These are phyloP conservation scores for Melieria omissa DNA, from an alignment of 2,888 invertebrate genomes.

Conservation along the genomic window DNA sequence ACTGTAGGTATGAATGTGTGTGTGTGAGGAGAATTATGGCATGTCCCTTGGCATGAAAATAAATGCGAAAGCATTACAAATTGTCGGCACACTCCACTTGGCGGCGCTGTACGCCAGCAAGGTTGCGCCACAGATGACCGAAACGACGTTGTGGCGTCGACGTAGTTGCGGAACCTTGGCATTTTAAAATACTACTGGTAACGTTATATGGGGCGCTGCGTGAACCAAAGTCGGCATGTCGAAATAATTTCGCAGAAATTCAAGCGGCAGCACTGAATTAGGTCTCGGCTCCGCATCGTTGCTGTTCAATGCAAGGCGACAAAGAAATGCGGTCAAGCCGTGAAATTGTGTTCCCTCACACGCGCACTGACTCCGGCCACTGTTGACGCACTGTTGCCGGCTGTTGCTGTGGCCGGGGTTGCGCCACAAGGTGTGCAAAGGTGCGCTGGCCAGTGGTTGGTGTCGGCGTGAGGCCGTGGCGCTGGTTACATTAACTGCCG, in stretches of 20 bases:
- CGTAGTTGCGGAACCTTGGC: too few species aligned
- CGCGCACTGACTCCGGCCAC: neutral
- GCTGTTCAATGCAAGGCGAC: slow-evolving; percentile 9
- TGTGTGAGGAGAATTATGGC: neutral
- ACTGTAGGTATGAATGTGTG: neutral
- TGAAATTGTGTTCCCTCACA: slow-evolving; percentile 30
- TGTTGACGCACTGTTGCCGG: neutral
- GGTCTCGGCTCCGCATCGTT: too few species aligned
- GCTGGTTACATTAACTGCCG: slow-evolving; percentile 35
- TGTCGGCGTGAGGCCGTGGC: slow-evolving; percentile 2
- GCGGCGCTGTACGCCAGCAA: neutral
- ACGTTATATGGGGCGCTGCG: slow-evolving; percentile 3
- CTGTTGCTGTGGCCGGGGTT: neutral
- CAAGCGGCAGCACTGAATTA: neutral
- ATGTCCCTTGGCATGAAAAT: slow-evolving; percentile 13
- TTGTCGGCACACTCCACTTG: slow-evolving; percentile 26
- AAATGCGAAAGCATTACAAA: slow-evolving; percentile 40
- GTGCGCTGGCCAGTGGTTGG: slow-evolving; percentile 14
- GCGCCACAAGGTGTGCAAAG: slow-evolving; percentile 18
- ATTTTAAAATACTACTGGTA: slow-evolving; percentile 9
- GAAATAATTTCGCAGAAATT: slow-evolving; percentile 20
- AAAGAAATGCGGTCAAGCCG: slow-evolving; percentile 41
- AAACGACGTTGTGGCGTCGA: too few species aligned
- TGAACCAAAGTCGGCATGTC: slow-evolving; percentile 2
- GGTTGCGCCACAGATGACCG: neutral